These are phyloP conservation scores for Pyrocoelia pectoralis DNA, from an alignment of 2,888 invertebrate genomes.

Conservation along the genomic window DNA sequence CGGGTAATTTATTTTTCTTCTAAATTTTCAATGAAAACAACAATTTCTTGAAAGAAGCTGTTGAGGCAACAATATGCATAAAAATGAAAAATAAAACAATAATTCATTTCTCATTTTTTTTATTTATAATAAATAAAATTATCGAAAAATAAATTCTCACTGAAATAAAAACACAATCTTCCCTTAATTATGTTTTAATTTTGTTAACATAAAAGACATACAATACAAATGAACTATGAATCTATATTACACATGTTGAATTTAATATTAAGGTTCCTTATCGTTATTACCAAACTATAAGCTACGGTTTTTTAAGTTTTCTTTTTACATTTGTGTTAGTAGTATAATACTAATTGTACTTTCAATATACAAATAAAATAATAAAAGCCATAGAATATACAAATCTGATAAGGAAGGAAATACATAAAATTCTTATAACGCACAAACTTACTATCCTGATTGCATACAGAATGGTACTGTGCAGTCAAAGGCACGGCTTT, in stretches of 20 bases:
- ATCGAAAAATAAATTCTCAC: neutral
- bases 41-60: too few species aligned
- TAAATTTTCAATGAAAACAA: too few species aligned
- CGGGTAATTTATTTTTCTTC: too few species aligned
- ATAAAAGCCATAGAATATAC: neutral
- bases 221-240: neutral
- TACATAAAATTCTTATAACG: neutral
- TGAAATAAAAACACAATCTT: neutral
- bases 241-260: neutral
- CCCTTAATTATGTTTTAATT: neutral
- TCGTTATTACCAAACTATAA: neutral
- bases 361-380: slow-evolving; percentile 20
- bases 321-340: neutral
- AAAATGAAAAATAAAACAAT: too few species aligned
- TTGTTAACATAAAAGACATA: neutral
- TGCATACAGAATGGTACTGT: neutral
- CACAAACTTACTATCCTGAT: neutral
- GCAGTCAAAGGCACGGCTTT: neutral
- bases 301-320: neutral
- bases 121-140: neutral
- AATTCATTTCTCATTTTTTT: too few species aligned
- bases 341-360: slow-evolving; percentile 18
- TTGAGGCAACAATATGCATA: too few species aligned
- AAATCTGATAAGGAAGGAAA: neutral
- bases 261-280: neutral